Evolutionary conservation across 2,113 vertebrate genomes (phyloP).

Genomic region (Oxyura jamaicensis): DNA sequence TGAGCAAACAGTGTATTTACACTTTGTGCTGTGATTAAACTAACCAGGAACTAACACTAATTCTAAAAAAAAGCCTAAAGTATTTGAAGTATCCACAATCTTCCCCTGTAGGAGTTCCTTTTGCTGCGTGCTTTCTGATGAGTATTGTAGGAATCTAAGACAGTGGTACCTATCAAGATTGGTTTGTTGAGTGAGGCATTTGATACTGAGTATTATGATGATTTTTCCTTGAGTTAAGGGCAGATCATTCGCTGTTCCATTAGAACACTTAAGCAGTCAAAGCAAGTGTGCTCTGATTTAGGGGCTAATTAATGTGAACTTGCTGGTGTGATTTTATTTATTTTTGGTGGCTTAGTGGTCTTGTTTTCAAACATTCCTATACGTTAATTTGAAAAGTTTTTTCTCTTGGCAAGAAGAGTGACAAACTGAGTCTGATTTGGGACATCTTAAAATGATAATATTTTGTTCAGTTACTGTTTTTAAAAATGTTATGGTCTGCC

Average conservation of each 20-base stretch:
- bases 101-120: neutral
- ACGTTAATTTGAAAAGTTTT: neutral
- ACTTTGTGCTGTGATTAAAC: neutral
- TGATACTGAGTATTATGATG: neutral
- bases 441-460: neutral
- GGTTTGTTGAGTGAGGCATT: neutral
- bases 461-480: neutral
- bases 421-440: neutral
- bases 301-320: neutral
- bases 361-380: rapidly evolving
- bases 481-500: neutral
- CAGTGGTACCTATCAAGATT: neutral
- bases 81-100: neutral
- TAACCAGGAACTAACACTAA: neutral
- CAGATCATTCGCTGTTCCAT: neutral
- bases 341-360: neutral
- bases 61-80: neutral
- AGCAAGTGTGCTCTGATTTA: neutral
- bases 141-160: neutral
- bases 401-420: neutral
- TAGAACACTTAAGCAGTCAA: neutral
- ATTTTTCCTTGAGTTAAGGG: neutral
- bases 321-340: neutral
- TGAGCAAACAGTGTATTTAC: neutral
- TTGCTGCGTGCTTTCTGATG: neutral